Percentiles rank a stretch among this genome's conserved stretches.
Evolutionary conservation across 2,113 vertebrate species (phyloP).

Genomic region (Nettapus auritus): DNA sequence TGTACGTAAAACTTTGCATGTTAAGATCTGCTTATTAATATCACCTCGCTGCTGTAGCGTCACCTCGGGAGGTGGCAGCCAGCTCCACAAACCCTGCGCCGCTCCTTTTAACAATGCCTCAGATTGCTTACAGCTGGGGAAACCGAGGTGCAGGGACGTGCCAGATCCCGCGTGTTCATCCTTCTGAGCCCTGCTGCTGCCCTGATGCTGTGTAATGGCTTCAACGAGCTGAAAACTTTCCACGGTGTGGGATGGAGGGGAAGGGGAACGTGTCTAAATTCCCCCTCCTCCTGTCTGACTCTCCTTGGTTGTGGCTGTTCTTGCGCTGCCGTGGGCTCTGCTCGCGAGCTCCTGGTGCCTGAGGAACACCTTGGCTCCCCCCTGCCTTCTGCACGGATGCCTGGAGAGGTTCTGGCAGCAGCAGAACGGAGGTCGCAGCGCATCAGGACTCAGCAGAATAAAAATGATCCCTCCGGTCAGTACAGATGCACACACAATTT

Average conservation of each 20-base stretch:
- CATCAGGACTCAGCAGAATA: neutral
- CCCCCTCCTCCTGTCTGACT: accelerated
- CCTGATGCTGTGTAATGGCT: accelerated
- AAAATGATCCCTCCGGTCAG: neutral
- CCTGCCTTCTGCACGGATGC: neutral
- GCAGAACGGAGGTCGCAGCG: neutral
- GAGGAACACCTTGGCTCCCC: neutral
- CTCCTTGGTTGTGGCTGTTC: accelerated
- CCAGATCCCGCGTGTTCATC: neutral
- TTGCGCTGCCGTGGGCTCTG: neutral
- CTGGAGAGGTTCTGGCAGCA: neutral
- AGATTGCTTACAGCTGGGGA: neutral
- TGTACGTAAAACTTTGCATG: neutral
- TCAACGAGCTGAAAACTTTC: accelerated
- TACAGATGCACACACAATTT: neutral
- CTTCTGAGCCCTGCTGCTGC: accelerated
- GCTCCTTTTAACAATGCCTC: accelerated
- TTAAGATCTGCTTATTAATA: neutral
- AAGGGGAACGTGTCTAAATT: accelerated
- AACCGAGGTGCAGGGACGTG: neutral
- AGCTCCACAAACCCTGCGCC: neutral
- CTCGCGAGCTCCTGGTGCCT: neutral
- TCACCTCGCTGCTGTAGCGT: neutral
- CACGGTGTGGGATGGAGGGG: accelerated
- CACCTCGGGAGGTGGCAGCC: neutral